phyloP scores from a whole-genome alignment of 2,888 invertebrate genomes.

The Ichneumon xanthorius region DNA sequence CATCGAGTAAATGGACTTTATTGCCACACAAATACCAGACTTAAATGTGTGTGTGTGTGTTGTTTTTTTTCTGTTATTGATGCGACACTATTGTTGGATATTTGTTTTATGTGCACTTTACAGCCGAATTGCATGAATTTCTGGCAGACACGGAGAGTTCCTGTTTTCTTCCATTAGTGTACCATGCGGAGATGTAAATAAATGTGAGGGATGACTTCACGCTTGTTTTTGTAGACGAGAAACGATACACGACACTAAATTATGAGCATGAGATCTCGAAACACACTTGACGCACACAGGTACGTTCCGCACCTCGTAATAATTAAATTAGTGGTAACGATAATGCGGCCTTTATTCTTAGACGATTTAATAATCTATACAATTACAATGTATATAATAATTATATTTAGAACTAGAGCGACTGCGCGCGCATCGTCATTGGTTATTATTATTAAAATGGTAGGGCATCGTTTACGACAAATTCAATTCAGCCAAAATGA shows the following conservation, averaged over 20 bases:
- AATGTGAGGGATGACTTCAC: not conserved
- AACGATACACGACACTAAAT: slow-evolving; percentile 14
- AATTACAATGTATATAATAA: too few relatives aligned
- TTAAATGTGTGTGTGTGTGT: slow-evolving; percentile 33
- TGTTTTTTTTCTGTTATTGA: slow-evolving; percentile 4
- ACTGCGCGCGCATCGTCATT: too few relatives aligned
- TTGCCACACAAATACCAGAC: slow-evolving; percentile 30
- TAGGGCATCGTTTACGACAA: too few relatives aligned
- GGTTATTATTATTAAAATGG: too few relatives aligned
- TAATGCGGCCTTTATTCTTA: not conserved
- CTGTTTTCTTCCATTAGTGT: not conserved
- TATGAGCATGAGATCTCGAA: slow-evolving; percentile 11
- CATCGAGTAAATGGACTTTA: slow-evolving; percentile 40
- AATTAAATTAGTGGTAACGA: not conserved
- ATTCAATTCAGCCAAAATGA: too few relatives aligned
- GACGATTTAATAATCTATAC: too few relatives aligned
- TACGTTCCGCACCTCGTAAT: slow-evolving; percentile 30
- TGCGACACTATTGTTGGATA: not conserved
- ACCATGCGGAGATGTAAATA: not conserved
- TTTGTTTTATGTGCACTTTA: slow-evolving; percentile 34
- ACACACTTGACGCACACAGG: slow-evolving; percentile 27
- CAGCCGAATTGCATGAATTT: slow-evolving; percentile 20
- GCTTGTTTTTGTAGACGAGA: not conserved
- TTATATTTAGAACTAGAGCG: too few relatives aligned
- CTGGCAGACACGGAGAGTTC: slow-evolving; percentile 8